These are phyloP conservation scores for Octodon degus DNA, from an alignment of 2,113 vertebrate species.

Conservation along the genomic window DNA sequence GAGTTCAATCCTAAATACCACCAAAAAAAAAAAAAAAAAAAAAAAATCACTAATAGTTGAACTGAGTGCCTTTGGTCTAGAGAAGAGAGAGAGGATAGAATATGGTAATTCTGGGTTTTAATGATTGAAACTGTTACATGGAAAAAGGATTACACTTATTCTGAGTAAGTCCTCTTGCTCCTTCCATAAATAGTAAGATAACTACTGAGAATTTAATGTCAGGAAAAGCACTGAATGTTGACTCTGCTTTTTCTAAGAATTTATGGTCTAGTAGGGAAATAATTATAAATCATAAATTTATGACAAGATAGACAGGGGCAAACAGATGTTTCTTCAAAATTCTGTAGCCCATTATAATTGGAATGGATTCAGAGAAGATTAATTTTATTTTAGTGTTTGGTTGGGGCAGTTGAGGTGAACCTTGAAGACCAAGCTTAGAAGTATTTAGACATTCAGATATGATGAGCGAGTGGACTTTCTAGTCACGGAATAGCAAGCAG, in stretches of 20 bases:
- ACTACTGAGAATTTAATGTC: background rate
- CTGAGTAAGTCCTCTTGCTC: background rate
- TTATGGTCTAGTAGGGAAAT: background rate
- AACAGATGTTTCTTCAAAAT: background rate
- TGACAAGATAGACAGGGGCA: background rate
- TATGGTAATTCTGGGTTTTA: background rate
- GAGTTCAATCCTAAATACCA: background rate
- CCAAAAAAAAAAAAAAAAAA: background rate
- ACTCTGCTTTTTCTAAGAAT: background rate
- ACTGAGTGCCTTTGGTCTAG: background rate
- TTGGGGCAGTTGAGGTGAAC: background rate
- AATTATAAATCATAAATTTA: background rate
- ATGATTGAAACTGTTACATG: background rate
- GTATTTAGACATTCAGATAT: background rate
- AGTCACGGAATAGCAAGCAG: background rate
- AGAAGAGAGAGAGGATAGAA: background rate
- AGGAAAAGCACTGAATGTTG: background rate
- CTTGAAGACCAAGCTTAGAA: background rate
- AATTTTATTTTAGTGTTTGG: constrained; percentile 35
- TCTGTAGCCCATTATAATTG: background rate
- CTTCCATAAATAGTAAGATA: background rate
- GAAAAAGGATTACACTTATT: constrained; percentile 34
- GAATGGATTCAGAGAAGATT: constrained; percentile 10
- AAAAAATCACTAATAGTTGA: background rate
- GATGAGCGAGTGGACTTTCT: background rate